These are phyloP conservation scores for Halocynthia aurantium DNA, from an alignment of 23 tunicate species.

Conservation along the genomic window DNA sequence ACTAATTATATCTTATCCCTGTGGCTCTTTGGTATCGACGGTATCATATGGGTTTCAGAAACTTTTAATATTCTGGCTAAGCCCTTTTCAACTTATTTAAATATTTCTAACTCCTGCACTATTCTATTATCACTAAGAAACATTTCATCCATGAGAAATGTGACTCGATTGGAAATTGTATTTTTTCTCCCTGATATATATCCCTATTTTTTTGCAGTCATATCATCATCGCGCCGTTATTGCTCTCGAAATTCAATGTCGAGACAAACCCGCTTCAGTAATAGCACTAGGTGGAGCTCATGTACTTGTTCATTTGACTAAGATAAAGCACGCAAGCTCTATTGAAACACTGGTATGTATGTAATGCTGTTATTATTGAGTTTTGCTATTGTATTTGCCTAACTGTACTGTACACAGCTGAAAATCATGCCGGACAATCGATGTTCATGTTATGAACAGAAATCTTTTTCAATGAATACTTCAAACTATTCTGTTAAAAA, in stretches of 20 bases:
- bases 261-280: conserved; percentile 61
- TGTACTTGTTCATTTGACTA: conserved; percentile 42
- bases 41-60: too few relatives aligned
- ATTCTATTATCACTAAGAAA: too few relatives aligned
- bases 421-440: too few relatives aligned
- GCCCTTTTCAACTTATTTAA: too few relatives aligned
- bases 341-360: conserved; percentile 41
- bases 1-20: too few relatives aligned
- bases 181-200: not conserved
- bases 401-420: not conserved
- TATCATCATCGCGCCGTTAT: conserved; percentile 53
- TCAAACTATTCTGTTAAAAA: not conserved
- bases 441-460: not conserved
- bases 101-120: too few relatives aligned
- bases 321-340: not conserved
- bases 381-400: not conserved
- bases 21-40: too few relatives aligned
- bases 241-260: conserved; percentile 45
- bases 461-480: not conserved
- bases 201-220: conserved; percentile 21
- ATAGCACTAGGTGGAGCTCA: conserved; percentile 93
- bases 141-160: not conserved
- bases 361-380: not conserved
- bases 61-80: too few relatives aligned
- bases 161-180: not conserved